Evolutionary conservation across 1,140 invertebrate genomes (phyloP).

Genomic region (Procambarus virginalis): DNA sequence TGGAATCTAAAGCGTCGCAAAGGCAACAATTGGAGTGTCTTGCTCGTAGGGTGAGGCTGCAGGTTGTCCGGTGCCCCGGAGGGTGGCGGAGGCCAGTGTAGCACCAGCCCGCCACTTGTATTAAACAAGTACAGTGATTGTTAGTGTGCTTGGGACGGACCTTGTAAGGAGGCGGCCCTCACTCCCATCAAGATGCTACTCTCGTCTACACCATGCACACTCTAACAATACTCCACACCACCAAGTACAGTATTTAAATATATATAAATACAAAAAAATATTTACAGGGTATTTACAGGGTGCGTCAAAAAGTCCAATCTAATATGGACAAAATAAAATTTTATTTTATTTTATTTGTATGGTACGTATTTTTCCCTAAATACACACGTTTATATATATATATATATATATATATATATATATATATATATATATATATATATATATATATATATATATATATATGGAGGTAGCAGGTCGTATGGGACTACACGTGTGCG

Average conservation of each 20-base stretch:
- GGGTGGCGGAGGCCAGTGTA: conserved; percentile 24
- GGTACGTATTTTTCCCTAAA: too few relatives aligned
- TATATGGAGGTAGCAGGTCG: too few relatives aligned
- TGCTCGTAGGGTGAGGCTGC: background rate
- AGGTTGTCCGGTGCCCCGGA: background rate
- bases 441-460: conserved; percentile 23
- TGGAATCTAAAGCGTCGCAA: background rate
- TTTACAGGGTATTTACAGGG: background rate
- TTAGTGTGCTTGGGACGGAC: conserved; percentile 46
- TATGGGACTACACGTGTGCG: too few relatives aligned
- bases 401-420: conserved; percentile 62
- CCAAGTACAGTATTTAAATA: background rate
- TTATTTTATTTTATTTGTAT: too few relatives aligned
- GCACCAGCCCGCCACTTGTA: conserved; percentile 44
- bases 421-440: conserved; percentile 38
- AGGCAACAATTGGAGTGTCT: background rate
- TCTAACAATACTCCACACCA: background rate
- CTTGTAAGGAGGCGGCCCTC: conserved; percentile 31
- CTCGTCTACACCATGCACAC: background rate
- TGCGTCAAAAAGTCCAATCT: too few relatives aligned
- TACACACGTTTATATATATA: conserved; percentile 46
- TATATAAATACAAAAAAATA: conserved; percentile 55
- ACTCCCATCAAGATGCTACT: conserved; percentile 10
- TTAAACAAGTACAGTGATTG: conserved; percentile 49
- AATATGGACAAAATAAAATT: too few relatives aligned